A percentile compares a stretch with the other conserved stretches of the same genome.
These are phyloP conservation scores for Bradypus variegatus DNA, from an alignment of 2,797 vertebrate species.

Conservation along the genomic window DNA sequence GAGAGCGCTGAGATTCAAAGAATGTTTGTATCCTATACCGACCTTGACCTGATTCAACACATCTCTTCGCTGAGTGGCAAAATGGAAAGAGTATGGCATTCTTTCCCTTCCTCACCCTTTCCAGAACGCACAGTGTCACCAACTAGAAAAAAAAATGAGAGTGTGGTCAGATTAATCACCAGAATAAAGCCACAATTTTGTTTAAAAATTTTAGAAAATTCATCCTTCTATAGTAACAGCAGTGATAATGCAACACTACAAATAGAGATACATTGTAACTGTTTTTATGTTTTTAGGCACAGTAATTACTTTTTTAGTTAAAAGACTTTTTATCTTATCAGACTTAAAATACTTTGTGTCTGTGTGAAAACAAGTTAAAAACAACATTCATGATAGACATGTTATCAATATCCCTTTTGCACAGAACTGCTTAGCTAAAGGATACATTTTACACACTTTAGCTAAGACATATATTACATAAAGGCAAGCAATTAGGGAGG, in stretches of 20 bases:
- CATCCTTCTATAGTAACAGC: background rate
- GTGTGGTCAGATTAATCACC: too few relatives aligned
- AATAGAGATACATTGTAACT: background rate
- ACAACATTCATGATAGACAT: too few relatives aligned
- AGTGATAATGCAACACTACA: too few relatives aligned
- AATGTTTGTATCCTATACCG: background rate
- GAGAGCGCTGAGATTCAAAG: background rate
- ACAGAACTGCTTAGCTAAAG: fast-evolving
- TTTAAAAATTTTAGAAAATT: background rate
- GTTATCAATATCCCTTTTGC: background rate
- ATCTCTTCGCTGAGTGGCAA: background rate
- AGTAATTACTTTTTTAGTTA: background rate
- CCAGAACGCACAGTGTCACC: background rate
- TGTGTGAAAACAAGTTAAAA: background rate
- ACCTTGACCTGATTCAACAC: background rate
- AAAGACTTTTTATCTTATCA: background rate
- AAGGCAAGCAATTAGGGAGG: background rate
- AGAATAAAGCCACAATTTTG: background rate
- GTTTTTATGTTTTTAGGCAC: background rate
- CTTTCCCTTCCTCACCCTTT: background rate
- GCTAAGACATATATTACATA: too few relatives aligned
- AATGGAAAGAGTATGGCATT: background rate
- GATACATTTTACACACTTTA: background rate
- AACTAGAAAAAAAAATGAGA: too few relatives aligned
- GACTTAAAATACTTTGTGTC: background rate